Conservation (phyloP, 2,113 vertebrate species). For the Pitta sordida region DNA sequence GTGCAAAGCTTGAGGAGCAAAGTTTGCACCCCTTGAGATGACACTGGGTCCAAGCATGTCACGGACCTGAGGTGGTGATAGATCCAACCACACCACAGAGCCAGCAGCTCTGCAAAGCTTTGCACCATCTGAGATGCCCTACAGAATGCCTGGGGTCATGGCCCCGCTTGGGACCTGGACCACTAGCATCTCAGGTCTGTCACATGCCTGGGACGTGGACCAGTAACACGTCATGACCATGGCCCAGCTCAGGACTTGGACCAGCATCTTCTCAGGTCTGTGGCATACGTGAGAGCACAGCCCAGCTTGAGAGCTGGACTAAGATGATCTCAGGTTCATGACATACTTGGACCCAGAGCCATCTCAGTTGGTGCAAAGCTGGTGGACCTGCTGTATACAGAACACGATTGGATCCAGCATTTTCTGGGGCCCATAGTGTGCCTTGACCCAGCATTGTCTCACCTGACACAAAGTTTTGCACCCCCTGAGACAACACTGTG, state of each 20-base stretch:
- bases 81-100: rapidly evolving
- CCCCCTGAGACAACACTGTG: rapidly evolving
- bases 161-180: neutral
- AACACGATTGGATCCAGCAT: too few species aligned
- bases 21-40: neutral
- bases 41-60: rapidly evolving
- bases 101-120: neutral
- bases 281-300: too few species aligned
- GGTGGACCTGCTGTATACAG: neutral
- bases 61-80: rapidly evolving
- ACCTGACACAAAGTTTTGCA: neutral
- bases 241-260: too few species aligned
- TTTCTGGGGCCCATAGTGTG: rapidly evolving
- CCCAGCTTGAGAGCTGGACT: neutral
- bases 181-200: neutral
- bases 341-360: too few species aligned
- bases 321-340: neutral
- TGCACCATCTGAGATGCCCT: neutral
- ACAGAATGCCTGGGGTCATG: rapidly evolving
- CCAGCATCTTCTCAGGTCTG: too few species aligned
- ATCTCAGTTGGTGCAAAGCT: neutral
- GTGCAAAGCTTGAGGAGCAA: neutral
- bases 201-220: neutral
- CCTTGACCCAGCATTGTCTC: neutral
- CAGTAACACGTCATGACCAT: too few species aligned